Evolutionary conservation across 2,113 vertebrate species (phyloP).

Genomic region (Tor tambroides): DNA sequence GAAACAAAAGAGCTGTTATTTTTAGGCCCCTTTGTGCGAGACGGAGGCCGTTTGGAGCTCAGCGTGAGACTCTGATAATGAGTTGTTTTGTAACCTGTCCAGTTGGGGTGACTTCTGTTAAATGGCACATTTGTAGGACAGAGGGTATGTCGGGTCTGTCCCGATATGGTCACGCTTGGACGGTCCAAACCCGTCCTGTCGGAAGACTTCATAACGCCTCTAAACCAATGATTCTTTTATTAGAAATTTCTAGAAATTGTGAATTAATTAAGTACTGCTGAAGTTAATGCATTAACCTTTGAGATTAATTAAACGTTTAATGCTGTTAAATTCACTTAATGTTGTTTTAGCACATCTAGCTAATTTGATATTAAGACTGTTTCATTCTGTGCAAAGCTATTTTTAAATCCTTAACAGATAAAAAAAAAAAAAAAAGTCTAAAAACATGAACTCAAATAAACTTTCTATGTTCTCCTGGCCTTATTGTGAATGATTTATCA

Average conservation of each 20-base stretch:
- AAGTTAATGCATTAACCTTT: neutral
- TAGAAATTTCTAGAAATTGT: neutral
- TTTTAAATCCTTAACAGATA: neutral
- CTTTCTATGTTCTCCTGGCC: too few species aligned
- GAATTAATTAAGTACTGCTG: neutral
- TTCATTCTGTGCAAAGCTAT: neutral
- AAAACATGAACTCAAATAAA: too few species aligned
- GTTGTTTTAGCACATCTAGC: neutral
- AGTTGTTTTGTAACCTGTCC: conserved; percentile 4
- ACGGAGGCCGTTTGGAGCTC: neutral
- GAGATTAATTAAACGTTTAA: neutral
- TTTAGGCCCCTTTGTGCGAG: conserved; percentile 7
- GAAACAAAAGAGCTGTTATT: conserved; percentile 11
- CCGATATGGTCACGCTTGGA: neutral
- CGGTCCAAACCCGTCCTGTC: neutral
- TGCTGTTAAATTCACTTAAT: neutral
- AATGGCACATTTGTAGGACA: neutral
- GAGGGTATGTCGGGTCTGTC: neutral
- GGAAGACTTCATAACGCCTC: too few species aligned
- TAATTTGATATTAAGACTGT: neutral
- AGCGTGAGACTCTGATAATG: neutral
- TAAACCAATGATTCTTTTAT: too few species aligned
- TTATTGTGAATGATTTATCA: too few species aligned
- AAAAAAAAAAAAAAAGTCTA: too few species aligned
- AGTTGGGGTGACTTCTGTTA: neutral